phyloP scores from a whole-genome alignment of 2,113 vertebrate species.

The Archilochus colubris region DNA sequence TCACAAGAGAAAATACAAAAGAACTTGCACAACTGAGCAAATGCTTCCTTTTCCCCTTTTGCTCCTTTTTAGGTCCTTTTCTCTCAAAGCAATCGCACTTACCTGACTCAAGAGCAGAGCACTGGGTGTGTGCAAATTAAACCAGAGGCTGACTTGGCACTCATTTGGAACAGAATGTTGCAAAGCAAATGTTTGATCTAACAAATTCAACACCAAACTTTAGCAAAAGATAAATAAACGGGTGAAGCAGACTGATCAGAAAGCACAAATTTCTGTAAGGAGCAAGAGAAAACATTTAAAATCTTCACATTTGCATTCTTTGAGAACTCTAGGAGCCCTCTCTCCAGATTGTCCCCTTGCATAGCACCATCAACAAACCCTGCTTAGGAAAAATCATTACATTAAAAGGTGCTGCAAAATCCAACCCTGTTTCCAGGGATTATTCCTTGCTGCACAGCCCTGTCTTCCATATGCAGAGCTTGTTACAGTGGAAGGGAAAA shows the following conservation, averaged over 20 bases:
- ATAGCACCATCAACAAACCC: neutral
- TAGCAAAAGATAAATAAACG: neutral
- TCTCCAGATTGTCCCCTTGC: neutral
- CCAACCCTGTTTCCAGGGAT: neutral
- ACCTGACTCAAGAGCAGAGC: neutral
- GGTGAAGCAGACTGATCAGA: neutral
- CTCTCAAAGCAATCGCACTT: neutral
- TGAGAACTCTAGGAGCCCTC: neutral
- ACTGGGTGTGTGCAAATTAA: neutral
- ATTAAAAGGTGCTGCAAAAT: neutral
- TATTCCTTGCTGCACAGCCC: neutral
- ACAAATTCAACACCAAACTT: conserved; percentile 2
- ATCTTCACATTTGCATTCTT: neutral
- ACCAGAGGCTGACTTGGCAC: neutral
- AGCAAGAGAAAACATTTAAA: neutral
- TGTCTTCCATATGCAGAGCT: neutral
- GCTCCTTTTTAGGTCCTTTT: neutral
- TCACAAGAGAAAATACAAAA: conserved; percentile 21
- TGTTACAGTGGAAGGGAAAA: neutral
- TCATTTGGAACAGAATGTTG: neutral
- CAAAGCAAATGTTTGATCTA: neutral
- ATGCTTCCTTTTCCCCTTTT: neutral
- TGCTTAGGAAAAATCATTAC: neutral
- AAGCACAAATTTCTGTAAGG: neutral
- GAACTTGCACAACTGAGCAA: neutral